Base-by-base conservation (phyloP, 1,140 invertebrate species). In the Polyergus mexicanus region DNA sequence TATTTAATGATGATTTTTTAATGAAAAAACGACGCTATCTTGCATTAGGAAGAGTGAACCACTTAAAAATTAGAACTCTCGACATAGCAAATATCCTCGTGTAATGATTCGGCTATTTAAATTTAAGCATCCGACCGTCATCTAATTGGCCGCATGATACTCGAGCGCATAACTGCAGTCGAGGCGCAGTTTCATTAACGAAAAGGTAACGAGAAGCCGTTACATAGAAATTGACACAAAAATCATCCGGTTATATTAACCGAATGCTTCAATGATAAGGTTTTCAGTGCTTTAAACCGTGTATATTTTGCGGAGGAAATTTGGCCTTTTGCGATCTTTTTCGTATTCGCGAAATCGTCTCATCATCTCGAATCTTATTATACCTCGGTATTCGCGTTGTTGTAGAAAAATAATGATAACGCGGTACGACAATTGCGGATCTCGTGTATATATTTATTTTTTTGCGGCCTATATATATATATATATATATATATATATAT, bases 11-110 rank as follows among this genome's bases (percentile, higher is more conserved):
- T 75, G n/a, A 32, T 32, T 32, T 32, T 32, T 32, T 78, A 62
- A 68, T 86, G 44, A 81, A 81, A 58, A 81, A 28, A 13, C 19
- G 19, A 4, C 62, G 56, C 69, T 81, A 68, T 88, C 16, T 19
- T 16, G 16, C 47, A 11, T 81, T 35, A 41, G 28, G 7, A 35
- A 54, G 60, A 83, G 85, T 71, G 56, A 62, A 62, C 66, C 66
- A 58, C 19, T 54, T 74, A 75, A 89, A 88, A 88, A 88, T 88
- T 89, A 86, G 75, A 88, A 81, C 71, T 89, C 41, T 54, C 44
- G 35, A 62, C 68, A 13, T 3, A 51, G 19, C n/a, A 44, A 3
- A 44, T 44, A 51, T 74, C 25, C 56, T 8, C 68, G 60, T 44
- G 58, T 83, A 83, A 83, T 62, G 78, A 83, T 74, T 83, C 68